Evolutionary conservation across 2,888 invertebrate species (phyloP), one percentile per base, ranked within the genome.

Genomic region (Cephus nigrinus): DNA sequence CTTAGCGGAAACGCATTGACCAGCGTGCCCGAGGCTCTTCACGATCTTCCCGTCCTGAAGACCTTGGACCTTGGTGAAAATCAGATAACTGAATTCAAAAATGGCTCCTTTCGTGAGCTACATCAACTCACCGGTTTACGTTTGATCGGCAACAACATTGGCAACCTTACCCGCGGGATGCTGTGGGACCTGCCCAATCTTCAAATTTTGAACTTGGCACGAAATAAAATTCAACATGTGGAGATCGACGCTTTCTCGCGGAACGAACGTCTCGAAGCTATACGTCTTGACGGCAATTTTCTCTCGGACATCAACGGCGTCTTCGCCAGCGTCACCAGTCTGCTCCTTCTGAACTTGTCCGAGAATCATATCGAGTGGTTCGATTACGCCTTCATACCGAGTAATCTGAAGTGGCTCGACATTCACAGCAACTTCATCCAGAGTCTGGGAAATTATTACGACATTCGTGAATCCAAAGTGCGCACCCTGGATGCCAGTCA

Each of bases 351-450:
- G 79, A 98, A 98, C 92, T 93, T 98, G 76, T 97, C 97, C 69
- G 97, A 97, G 92, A 98, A 98, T 93, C 97, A 97, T 92, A 93
- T 98, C 88, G 96, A 96, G 85, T 97, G 97, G 97, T 98, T 98
- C 92, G 98, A 98, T 92, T 98, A 97, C 90, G 97, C 97, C 76
- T 97, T 98, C 91, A 95, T 98, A 87, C 98, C 98, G 35, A 95
- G 95, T 84, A 97, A 96, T 92, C 93, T 98, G 78, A 96, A 97
- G 92, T 97, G 97, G 97, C 93, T 98, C 89, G 97, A 98, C 90
- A 95, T 98, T 88, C 97, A 97, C 90, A 95, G 97, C 76, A 98
- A 98, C 92, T 97, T 96, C 87, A 97, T 98, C 87, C 96, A 96
- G 92, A 95, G 95, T 80, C 93, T 98, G 84, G 97, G 95, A 76